Evolutionary conservation across 2,113 vertebrate genomes (phyloP).

Genomic region (Ceyx melanurus): DNA sequence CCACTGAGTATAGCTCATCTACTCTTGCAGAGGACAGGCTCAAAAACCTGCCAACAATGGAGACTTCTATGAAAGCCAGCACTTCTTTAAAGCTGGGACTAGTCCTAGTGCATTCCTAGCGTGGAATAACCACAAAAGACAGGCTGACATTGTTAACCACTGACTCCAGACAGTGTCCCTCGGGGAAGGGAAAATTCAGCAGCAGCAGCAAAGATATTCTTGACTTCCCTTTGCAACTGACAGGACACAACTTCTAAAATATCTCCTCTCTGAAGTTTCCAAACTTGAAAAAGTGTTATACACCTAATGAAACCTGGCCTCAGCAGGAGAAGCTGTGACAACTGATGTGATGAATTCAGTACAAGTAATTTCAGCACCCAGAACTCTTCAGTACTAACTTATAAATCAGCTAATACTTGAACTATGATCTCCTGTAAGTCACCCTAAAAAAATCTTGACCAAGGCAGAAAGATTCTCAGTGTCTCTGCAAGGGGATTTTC

Average conservation of each 20-base stretch:
- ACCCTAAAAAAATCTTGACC: neutral
- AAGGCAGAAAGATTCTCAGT: neutral
- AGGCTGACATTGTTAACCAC: neutral
- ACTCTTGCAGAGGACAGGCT: neutral
- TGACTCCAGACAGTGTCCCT: neutral
- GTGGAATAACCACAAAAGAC: neutral
- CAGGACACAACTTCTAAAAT: neutral
- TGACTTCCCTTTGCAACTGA: neutral
- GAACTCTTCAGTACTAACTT: neutral
- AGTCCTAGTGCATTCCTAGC: neutral
- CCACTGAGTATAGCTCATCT: neutral
- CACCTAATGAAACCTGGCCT: neutral
- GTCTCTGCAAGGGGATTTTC: neutral
- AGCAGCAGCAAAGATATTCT: neutral
- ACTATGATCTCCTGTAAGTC: neutral
- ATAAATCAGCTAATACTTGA: neutral
- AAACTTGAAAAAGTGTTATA: neutral
- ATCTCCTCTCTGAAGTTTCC: neutral
- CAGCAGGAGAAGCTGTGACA: neutral
- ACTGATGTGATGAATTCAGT: neutral
- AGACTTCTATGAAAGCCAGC: neutral
- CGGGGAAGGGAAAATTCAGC: neutral
- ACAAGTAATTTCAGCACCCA: neutral
- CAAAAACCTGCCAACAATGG: neutral
- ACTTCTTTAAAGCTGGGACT: neutral